Evolutionary conservation across 92 coral and sea anemone species (phyloP), one percentile per base, ranked within the genome.

Genomic region (Umimayanthus chanpuru): DNA sequence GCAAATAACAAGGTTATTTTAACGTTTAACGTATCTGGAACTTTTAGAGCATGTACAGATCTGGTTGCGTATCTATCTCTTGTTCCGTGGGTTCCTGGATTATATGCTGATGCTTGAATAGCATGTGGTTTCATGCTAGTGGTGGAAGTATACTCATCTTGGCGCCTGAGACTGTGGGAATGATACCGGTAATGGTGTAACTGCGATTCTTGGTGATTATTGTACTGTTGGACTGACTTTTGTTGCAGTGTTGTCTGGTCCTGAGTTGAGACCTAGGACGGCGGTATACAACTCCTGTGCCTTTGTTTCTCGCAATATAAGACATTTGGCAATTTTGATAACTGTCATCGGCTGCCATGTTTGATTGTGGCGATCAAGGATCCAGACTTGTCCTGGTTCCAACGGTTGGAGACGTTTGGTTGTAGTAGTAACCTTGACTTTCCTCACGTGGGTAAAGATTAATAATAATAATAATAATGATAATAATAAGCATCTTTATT

Each of bases 381-480:
- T 73, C 40, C 75, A 49, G 20, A 89, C 41, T 39, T 82, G 77
- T 47, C 84, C 88, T 26, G 75, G 70, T n/a, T 73, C 25, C 15
- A 82, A 40, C n/a, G 81, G 77, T 73, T 85, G 72, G 55, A 90
- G 76, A 55, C 39, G 68, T 85, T 85, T 90, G 81, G 87, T 85
- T 90, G 88, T 85, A 90, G 86, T 86, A 79, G 56, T 25, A 79
- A 41, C 81, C 92, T 85, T 89, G 92, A 49, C 49, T 70, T 21
- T 74, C 44, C 87, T 90, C 86, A 36, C 92, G 89, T 40, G 71
- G 89, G 40, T n/a, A n/a, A n/a, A n/a, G n/a, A n/a, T n/a, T n/a
- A n/a, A n/a, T n/a, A n/a, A n/a, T n/a, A n/a, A n/a, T n/a, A n/a
- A n/a, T n/a, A n/a, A n/a, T n/a, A n/a, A n/a, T n/a, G n/a, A n/a